Base-by-base conservation (phyloP, 2,113 vertebrate genomes). In the Empidonax alnorum region DNA sequence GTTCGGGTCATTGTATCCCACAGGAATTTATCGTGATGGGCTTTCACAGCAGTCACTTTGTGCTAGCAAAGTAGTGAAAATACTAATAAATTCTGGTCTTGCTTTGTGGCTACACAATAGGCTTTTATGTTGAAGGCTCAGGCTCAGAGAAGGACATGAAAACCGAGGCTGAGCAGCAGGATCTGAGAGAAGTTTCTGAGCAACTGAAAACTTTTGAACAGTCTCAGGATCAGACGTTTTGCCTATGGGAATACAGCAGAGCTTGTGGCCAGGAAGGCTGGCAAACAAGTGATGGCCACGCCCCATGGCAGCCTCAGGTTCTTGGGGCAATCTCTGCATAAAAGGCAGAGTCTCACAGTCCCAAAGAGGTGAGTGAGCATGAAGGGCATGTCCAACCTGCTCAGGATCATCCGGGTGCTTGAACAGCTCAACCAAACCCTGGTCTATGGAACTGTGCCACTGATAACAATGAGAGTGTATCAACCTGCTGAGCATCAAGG, bases 51-150 rank as follows among this genome's bases (percentile, higher is more conserved):
- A 78, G 47, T 72, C 81, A 49, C 35, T 91, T 85, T 68, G 56
- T 52, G 62, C 53, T 33, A 61, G 78, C 0, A 6, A 68, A 85
- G 85, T 65, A 87, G 85, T 47, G 65, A 89, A 93, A 90, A 90
- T 61, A 93, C 37, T 83, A 73, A 90, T 90, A 94, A 93, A 91
- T 93, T 87, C 82, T 46, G 25, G n/a, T 86, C 67, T 91, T 41
- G 82, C 92, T 93, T 89, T 93, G 46, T 82, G 62, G 12, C 75
- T 73, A 69, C 61, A 76, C 59, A 93, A 83, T 42, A 73, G 41
- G 41, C 37, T 95, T 94, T 94, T 61, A 66, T 73, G 58, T 73
- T 58, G 46, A 63, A 85, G 62, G 62, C 71, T 90, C 12, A 12
- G 46, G 37, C 61, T 90, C 10, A 2, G 65, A 89, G 55, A 80